A percentile compares a stretch with the other conserved stretches of the same genome.
phyloP scores from a whole-genome alignment of 2,888 invertebrate genomes.

The Balanococcus diminutus region DNA sequence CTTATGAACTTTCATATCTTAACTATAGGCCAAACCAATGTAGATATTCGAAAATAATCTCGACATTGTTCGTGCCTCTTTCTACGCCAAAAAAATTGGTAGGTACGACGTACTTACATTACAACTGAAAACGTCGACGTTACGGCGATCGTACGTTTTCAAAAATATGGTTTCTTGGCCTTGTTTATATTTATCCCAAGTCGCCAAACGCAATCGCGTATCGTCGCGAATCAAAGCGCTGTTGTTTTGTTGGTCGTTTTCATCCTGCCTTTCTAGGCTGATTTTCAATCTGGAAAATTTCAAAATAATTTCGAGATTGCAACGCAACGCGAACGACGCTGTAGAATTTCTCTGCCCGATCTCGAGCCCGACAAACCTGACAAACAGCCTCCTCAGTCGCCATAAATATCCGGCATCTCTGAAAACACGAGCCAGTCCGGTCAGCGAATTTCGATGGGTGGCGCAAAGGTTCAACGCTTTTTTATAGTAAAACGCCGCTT shows the following conservation, averaged over 20 bases:
- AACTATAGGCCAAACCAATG: too few relatives aligned
- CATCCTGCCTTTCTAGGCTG: neutral
- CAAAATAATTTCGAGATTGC: neutral
- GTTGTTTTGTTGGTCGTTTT: neutral
- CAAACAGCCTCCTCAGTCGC: conserved; percentile 70
- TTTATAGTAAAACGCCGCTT: conserved; percentile 67
- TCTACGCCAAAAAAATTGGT: too few relatives aligned
- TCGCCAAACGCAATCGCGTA: neutral
- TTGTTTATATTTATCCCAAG: conserved; percentile 58
- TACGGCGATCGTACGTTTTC: neutral
- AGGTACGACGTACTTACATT: conserved; percentile 53
- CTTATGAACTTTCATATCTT: too few relatives aligned
- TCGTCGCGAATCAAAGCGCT: neutral
- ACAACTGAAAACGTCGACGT: conserved; percentile 50
- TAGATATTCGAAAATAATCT: too few relatives aligned
- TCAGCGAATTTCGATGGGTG: conserved; percentile 66
- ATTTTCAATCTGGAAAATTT: neutral
- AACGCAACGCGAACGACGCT: neutral
- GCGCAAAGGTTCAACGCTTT: conserved; percentile 65
- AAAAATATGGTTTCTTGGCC: conserved; percentile 56
- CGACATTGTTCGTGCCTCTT: too few relatives aligned
- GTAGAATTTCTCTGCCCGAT: too few relatives aligned
- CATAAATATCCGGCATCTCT: conserved; percentile 71
- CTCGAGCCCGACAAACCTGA: conserved; percentile 66
- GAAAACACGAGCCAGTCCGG: conserved; percentile 69